A percentile compares a stretch with the other conserved stretches of the same genome.
phyloP scores from a whole-genome alignment of 2,797 vertebrate genomes.

The Prionace glauca region DNA sequence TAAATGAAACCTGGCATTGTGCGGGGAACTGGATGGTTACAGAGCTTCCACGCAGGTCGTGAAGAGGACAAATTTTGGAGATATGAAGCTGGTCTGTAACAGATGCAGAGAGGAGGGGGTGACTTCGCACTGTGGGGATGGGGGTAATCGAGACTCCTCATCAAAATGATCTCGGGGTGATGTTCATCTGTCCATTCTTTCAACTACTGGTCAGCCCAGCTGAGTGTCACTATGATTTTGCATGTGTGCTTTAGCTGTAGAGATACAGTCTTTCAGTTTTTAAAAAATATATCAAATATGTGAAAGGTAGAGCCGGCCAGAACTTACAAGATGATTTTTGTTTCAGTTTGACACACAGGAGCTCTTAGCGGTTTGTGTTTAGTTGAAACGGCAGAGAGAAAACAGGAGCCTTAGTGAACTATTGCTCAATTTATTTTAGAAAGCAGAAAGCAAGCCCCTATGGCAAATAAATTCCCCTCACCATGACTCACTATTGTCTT shows the following conservation, averaged over 20 bases:
- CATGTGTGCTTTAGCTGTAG: background rate
- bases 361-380: background rate
- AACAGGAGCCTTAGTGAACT: background rate
- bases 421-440: background rate
- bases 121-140: too few species aligned
- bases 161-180: background rate
- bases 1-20: background rate
- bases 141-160: background rate
- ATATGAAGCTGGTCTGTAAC: background rate
- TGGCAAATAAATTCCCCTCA: background rate
- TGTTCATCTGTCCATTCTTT: background rate
- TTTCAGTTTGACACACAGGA: background rate
- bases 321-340: constrained; percentile 8
- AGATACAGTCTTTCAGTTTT: background rate
- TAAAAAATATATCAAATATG: background rate
- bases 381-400: background rate
- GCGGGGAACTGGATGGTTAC: background rate
- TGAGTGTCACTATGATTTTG: background rate
- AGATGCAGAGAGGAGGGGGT: background rate
- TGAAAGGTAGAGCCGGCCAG: background rate
- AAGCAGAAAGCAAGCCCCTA: background rate
- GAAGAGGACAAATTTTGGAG: background rate
- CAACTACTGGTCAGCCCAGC: background rate
- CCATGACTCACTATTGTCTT: background rate
- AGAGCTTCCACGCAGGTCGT: background rate